A percentile compares a stretch with the other conserved stretches of the same genome.
Conservation (phyloP, 2,888 invertebrate genomes). For the Lissonota sp. region DNA sequence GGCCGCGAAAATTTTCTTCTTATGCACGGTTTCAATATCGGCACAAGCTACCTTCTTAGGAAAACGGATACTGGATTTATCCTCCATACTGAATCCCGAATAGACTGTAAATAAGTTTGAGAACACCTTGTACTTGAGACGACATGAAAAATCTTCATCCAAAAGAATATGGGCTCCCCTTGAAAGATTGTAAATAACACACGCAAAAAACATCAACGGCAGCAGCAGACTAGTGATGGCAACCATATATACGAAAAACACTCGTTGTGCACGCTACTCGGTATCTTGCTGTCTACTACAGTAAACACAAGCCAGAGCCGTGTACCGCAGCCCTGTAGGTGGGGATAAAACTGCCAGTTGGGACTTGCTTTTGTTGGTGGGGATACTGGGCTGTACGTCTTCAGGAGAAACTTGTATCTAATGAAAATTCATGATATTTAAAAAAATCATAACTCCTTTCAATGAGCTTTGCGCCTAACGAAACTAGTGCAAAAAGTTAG, state of each 20-base stretch:
- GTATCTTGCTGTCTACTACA: too few relatives aligned
- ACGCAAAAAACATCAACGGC: slow-evolving; percentile 2
- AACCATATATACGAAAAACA: slow-evolving; percentile 2
- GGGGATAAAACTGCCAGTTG: too few relatives aligned
- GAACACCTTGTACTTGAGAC: background rate
- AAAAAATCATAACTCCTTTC: too few relatives aligned
- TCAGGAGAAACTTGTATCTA: too few relatives aligned
- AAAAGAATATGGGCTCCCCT: background rate
- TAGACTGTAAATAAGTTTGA: background rate
- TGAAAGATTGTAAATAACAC: background rate
- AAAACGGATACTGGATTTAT: slow-evolving; percentile 1
- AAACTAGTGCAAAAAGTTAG: too few relatives aligned
- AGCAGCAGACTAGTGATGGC: background rate
- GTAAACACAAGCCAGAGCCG: too few relatives aligned
- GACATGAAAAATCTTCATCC: background rate
- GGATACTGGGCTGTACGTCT: too few relatives aligned
- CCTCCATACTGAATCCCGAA: background rate
- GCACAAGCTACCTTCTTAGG: slow-evolving; percentile 5
- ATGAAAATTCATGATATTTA: too few relatives aligned
- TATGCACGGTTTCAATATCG: slow-evolving; percentile 1
- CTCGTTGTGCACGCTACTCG: background rate
- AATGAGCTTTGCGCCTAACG: too few relatives aligned
- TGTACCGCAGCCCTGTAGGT: too few relatives aligned
- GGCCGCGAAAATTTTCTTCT: background rate
- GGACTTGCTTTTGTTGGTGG: too few relatives aligned